These are phyloP conservation scores for Linnaemya tessellans DNA, from an alignment of 2,888 invertebrate species.

Conservation along the genomic window DNA sequence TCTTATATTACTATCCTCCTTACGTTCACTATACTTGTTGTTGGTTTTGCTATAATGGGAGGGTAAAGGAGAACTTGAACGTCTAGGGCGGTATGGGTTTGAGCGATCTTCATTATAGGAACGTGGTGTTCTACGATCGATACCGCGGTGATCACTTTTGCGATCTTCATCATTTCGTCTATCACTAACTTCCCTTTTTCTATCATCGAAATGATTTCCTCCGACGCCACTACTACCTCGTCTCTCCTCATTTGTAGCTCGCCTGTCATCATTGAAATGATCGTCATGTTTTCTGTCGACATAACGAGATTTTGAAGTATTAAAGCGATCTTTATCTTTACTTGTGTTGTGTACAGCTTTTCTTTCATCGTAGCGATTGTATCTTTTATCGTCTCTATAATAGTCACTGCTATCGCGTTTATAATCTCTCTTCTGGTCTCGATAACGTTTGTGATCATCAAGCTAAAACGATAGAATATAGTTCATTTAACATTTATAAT, in stretches of 20 bases:
- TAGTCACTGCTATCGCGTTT: conserved; percentile 65
- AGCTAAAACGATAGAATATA: conserved; percentile 33
- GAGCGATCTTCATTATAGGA: conserved; percentile 66
- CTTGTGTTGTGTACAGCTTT: conserved; percentile 42
- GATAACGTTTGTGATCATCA: conserved; percentile 64
- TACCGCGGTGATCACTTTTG: conserved; percentile 61
- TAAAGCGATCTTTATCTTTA: conserved; percentile 62
- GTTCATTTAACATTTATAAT: background rate
- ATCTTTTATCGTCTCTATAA: conserved; percentile 74
- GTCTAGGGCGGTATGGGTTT: conserved; percentile 68
- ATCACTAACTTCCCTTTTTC: conserved; percentile 59
- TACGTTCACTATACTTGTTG: conserved; percentile 51
- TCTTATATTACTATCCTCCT: conserved; percentile 55
- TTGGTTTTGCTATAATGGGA: conserved; percentile 51
- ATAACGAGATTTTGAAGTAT: conserved; percentile 63
- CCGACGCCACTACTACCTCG: conserved; percentile 30
- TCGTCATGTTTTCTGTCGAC: conserved; percentile 73
- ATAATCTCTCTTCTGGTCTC: conserved; percentile 66
- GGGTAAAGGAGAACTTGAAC: conserved; percentile 68
- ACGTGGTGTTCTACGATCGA: conserved; percentile 64
- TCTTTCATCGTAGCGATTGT: conserved; percentile 72
- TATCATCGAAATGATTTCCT: conserved; percentile 45
- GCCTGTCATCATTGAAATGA: conserved; percentile 70
- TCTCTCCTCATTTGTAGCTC: conserved; percentile 67
- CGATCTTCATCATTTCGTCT: conserved; percentile 57